These are phyloP conservation scores for Pteria penguin DNA, from an alignment of 2,888 invertebrate species.

Conservation along the genomic window DNA sequence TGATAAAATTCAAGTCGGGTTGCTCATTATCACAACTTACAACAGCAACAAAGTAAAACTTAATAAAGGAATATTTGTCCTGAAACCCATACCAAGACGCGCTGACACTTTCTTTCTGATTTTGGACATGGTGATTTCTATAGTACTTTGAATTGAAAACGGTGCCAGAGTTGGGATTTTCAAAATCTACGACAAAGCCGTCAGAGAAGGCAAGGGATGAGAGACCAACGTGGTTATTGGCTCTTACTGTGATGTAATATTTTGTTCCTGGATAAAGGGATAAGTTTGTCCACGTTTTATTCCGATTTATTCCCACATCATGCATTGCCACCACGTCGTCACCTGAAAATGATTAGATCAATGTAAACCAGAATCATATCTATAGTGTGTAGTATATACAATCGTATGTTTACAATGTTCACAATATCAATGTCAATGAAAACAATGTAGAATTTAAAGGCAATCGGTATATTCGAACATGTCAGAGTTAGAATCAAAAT, in stretches of 20 bases:
- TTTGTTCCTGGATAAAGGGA: conserved; percentile 44
- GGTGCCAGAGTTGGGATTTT: conserved; percentile 50
- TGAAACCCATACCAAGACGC: conserved; percentile 59
- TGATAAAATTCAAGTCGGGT: background rate
- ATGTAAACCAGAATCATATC: too few relatives aligned
- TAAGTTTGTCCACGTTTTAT: conserved; percentile 11
- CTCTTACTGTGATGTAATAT: conserved; percentile 51
- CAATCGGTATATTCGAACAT: too few relatives aligned
- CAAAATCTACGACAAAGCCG: conserved; percentile 52
- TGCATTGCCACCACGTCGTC: conserved; percentile 30
- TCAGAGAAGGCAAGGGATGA: conserved; percentile 40
- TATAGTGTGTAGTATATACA: too few relatives aligned
- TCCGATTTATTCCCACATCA: conserved; percentile 29
- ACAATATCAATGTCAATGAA: too few relatives aligned
- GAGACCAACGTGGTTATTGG: conserved; percentile 49
- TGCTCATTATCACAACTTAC: conserved; percentile 1
- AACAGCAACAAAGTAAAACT: conserved; percentile 35
- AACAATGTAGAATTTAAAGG: too few relatives aligned
- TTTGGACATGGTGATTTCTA: conserved; percentile 43
- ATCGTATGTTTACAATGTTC: too few relatives aligned
- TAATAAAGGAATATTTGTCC: conserved; percentile 47
- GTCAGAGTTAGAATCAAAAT: too few relatives aligned
- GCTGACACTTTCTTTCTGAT: conserved; percentile 23
- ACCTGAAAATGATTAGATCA: too few relatives aligned
- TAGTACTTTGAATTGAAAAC: conserved; percentile 52